A percentile compares a stretch with the other conserved stretches of the same genome.
Conservation (phyloP, 2,888 invertebrate genomes). For the Aleiodes leptofemur region DNA sequence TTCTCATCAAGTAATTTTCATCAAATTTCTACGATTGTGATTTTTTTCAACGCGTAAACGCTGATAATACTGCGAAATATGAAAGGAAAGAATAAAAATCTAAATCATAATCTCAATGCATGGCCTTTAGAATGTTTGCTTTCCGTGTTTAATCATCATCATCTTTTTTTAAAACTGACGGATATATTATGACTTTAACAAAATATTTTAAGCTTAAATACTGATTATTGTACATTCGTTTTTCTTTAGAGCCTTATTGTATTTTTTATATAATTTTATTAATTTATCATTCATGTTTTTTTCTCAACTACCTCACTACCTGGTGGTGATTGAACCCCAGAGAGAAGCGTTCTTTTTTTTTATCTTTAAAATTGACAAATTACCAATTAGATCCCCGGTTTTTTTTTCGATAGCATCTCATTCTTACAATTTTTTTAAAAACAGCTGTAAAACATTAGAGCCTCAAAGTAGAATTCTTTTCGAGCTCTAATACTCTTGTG, state of each 20-base stretch:
- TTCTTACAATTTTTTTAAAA: no score
- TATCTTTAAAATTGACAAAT: slow-evolving; percentile 14
- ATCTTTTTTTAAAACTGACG: neutral
- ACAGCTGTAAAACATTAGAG: no score
- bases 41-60: no score
- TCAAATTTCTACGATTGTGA: slow-evolving; percentile 13
- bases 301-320: neutral
- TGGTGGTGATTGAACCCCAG: slow-evolving; percentile 9
- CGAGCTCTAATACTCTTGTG: no score
- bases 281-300: slow-evolving; percentile 9
- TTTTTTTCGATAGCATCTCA: no score
- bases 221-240: slow-evolving; percentile 59
- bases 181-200: slow-evolving; percentile 46
- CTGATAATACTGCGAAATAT: slow-evolving; percentile 39
- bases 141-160: neutral
- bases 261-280: slow-evolving; percentile 1
- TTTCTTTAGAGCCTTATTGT: slow-evolving; percentile 51
- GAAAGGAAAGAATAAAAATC: slow-evolving; percentile 1
- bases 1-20: neutral
- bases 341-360: neutral
- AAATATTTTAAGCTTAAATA: slow-evolving; percentile 59
- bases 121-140: slow-evolving; percentile 27
- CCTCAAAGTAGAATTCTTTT: no score
- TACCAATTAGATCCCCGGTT: neutral
- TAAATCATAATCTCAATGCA: slow-evolving; percentile 19